Percentiles rank a stretch among this genome's conserved stretches.
phyloP scores from a whole-genome alignment of 2,888 invertebrate species.

The Notodonta dromedarius region DNA sequence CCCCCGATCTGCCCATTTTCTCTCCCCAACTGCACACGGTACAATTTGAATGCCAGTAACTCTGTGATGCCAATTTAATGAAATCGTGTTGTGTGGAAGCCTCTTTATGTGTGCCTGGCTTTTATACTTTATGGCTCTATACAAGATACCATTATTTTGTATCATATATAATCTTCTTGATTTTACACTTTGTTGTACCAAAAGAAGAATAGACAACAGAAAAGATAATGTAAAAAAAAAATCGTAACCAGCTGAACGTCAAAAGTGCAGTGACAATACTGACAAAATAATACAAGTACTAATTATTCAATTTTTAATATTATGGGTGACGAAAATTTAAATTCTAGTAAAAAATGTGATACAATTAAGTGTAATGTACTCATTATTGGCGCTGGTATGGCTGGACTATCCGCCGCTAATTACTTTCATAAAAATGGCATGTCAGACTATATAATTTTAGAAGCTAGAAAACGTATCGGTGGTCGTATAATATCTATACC shows the following conservation, averaged over 20 bases:
- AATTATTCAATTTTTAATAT: conserved; percentile 57
- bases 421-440: conserved; percentile 91
- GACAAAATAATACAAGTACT: conserved; percentile 61
- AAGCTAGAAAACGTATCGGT: conserved; percentile 92
- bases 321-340: conserved; percentile 82
- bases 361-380: conserved; percentile 87
- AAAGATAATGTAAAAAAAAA: conserved; percentile 32
- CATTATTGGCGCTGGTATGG: conserved; percentile 94
- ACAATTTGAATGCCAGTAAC: too few relatives aligned
- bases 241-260: conserved; percentile 73
- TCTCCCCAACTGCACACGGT: too few relatives aligned
- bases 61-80: too few relatives aligned
- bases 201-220: too few relatives aligned
- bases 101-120: too few relatives aligned
- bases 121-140: too few relatives aligned
- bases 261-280: conserved; percentile 58
- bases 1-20: too few relatives aligned
- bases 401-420: conserved; percentile 93
- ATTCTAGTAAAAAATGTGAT: conserved; percentile 80
- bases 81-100: too few relatives aligned
- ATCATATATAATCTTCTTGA: too few relatives aligned
- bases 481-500: conserved; percentile 92
- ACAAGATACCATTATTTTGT: too few relatives aligned
- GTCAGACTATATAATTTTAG: conserved; percentile 91
- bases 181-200: too few relatives aligned